Evolutionary conservation across 1,140 invertebrate genomes (phyloP), one percentile per base, ranked within the genome.

Genomic region (Neodiprion virginianus): DNA sequence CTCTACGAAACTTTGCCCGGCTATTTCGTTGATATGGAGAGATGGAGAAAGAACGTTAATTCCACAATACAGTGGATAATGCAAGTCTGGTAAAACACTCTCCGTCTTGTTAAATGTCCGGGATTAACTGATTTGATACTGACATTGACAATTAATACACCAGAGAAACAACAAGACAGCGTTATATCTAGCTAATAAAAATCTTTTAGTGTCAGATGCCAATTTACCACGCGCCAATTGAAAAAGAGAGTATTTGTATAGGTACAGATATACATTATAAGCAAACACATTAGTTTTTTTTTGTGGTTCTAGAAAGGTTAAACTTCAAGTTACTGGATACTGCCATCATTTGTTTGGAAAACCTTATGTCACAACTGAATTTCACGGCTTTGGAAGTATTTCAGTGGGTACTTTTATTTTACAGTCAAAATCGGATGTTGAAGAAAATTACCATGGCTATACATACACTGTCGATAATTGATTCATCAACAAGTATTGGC

Each of bases 1-100:
- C 93, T 23, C 81, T 96, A 72, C 91, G 93, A 86, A 93, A 94
- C 78, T 95, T 96, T 83, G 92, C 93, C 48, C 90, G 94, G 77
- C 89, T 96, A 28, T 96, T 93, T 86, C 93, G 94, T 89, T 96
- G 87, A 91, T 76, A 66, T 66, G 71, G 69, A 48, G n/a, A 10
- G 4, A 67, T 71, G 5, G 49, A 73, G 8, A 65, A 40, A 71
- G 68, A 69, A 69, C 17, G 11, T 47, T 11, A 69, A 23, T 21
- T 69, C 67, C 67, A 9, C 23, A 47, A 69, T 8, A 21, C 40
- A 23, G 40, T 47, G 67, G 67, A 47, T 47, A 14, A 23, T 21
- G 14, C 10, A 7, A 12, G 21, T 69, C 67, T 69, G 40, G 11
- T 47, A 23, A 23, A 69, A 23, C 67, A 12, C 67, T 11, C 23